phyloP scores from a whole-genome alignment of 1,140 invertebrate genomes.

The Macrobrachium nipponense region DNA sequence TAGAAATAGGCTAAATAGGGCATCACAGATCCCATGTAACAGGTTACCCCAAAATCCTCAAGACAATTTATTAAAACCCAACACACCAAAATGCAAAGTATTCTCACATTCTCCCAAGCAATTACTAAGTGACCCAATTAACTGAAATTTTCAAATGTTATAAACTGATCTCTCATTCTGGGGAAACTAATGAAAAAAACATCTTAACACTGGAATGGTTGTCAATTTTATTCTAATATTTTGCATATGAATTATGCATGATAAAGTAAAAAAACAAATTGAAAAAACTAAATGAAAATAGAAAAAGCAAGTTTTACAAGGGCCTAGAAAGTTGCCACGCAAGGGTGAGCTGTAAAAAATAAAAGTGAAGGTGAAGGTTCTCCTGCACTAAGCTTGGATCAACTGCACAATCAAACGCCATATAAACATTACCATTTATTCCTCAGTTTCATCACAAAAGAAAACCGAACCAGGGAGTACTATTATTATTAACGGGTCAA shows the following conservation, averaged over 20 bases:
- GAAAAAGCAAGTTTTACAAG: conserved; percentile 32
- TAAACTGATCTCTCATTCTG: conserved; percentile 11
- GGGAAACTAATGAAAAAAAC: conserved; percentile 58
- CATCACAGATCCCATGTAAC: no score
- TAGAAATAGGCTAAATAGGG: no score
- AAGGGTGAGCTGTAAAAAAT: conserved; percentile 29
- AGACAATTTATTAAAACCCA: no score
- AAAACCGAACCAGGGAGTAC: conserved; percentile 39
- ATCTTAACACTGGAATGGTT: conserved; percentile 59
- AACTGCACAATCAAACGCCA: conserved; percentile 53
- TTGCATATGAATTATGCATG: conserved; percentile 59
- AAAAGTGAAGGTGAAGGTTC: conserved; percentile 46
- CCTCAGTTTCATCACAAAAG: conserved; percentile 57
- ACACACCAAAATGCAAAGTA: no score
- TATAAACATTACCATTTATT: conserved; percentile 60
- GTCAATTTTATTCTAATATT: conserved; percentile 58
- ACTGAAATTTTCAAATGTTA: no score
- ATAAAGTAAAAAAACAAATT: conserved; percentile 57
- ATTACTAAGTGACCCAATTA: no score
- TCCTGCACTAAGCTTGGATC: conserved; percentile 56
- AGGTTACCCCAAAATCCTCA: no score
- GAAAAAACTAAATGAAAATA: conserved; percentile 17
- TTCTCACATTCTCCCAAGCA: no score
- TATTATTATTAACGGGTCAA: conserved; percentile 21
- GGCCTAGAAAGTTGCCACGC: conserved; percentile 27